phyloP scores from a whole-genome alignment of 2,888 invertebrate genomes.

The Epsilonema sp. region DNA sequence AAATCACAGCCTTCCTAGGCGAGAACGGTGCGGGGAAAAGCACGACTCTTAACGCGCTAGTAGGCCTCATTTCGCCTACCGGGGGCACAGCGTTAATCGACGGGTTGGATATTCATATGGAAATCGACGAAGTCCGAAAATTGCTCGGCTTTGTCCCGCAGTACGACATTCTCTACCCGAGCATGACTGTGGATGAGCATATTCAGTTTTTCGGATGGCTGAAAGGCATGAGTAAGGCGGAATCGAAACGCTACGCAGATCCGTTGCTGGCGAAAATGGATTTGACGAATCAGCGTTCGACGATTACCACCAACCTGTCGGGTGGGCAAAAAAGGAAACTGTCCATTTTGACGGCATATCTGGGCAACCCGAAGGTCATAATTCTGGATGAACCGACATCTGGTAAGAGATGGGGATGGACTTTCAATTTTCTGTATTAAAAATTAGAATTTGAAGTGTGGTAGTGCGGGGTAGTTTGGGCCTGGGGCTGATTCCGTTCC shows the following conservation, averaged over 20 bases:
- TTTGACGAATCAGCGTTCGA: conserved; percentile 13
- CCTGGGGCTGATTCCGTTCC: too few species aligned
- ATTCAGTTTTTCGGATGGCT: neutral
- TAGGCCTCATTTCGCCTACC: neutral
- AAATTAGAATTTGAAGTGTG: too few species aligned
- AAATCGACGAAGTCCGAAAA: neutral
- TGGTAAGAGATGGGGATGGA: too few species aligned
- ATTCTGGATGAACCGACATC: conserved; percentile 67
- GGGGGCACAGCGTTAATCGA: neutral
- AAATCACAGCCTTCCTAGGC: conserved; percentile 5
- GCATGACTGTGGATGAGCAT: conserved; percentile 5
- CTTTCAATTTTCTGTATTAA: too few species aligned
- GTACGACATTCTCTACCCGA: conserved; percentile 6
- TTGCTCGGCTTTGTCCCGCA: neutral
- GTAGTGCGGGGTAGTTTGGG: too few species aligned
- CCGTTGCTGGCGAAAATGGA: neutral
- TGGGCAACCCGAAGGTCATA: conserved; percentile 52
- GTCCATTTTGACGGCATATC: conserved; percentile 55
- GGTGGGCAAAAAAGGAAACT: conserved; percentile 69
- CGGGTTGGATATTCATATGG: neutral
- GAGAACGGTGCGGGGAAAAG: conserved; percentile 8
- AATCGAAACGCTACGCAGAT: neutral
- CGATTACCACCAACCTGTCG: conserved; percentile 52
- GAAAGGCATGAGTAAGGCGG: neutral
- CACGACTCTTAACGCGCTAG: conserved; percentile 4